Evolutionary conservation across 1,140 invertebrate genomes (phyloP).

Genomic region (Drosophila tropicalis): DNA sequence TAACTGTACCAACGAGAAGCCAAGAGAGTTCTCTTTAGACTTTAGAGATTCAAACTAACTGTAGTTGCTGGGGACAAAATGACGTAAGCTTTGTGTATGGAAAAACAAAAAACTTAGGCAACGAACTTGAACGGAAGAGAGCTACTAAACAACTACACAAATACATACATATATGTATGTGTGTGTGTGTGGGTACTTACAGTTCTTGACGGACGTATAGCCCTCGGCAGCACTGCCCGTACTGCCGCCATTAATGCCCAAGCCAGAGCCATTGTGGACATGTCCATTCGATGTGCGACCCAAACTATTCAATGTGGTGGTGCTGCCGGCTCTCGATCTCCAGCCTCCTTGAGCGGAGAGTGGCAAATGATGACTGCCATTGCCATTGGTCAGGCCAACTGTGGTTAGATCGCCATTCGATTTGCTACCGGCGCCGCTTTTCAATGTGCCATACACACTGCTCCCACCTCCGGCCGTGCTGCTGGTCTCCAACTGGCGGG

Average conservation of each 20-base stretch:
- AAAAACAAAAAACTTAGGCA: constrained; percentile 56
- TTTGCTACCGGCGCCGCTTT: constrained; percentile 83
- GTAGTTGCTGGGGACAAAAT: not conserved
- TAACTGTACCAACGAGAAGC: constrained; percentile 22
- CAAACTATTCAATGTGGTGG: constrained; percentile 85
- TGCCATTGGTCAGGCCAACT: constrained; percentile 63
- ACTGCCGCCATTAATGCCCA: constrained; percentile 71
- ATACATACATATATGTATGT: too few relatives aligned
- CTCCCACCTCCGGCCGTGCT: constrained; percentile 56
- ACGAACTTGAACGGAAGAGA: constrained; percentile 36
- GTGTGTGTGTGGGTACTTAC: constrained; percentile 60
- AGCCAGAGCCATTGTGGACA: constrained; percentile 59
- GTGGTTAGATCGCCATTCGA: constrained; percentile 74
- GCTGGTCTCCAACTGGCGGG: constrained; percentile 89
- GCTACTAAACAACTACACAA: too few relatives aligned
- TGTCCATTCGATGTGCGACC: constrained; percentile 76
- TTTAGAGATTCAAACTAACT: constrained; percentile 10
- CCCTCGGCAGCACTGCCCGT: constrained; percentile 76
- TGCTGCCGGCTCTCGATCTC: constrained; percentile 84
- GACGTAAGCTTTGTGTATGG: not conserved
- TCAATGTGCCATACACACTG: constrained; percentile 82
- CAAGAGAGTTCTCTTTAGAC: too few relatives aligned
- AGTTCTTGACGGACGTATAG: constrained; percentile 82
- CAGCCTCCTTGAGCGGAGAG: constrained; percentile 83
- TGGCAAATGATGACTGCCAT: constrained; percentile 61